Percentiles rank a stretch among this genome's conserved stretches.
These are phyloP conservation scores for Prietella phreatophila DNA, from an alignment of 2,113 vertebrate species.

Conservation along the genomic window DNA sequence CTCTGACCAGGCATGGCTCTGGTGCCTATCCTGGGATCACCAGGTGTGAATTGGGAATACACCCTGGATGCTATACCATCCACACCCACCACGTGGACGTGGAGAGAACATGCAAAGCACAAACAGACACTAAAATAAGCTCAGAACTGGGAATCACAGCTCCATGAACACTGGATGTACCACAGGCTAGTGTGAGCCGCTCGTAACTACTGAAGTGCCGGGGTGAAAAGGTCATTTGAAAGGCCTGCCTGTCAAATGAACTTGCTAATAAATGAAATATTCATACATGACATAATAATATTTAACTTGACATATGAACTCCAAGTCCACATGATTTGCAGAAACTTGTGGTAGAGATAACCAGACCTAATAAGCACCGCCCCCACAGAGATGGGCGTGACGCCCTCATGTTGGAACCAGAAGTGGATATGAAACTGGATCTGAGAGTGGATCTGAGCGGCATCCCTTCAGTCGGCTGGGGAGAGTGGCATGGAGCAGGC, in stretches of 20 bases:
- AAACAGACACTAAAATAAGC: not conserved
- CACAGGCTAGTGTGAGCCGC: not conserved
- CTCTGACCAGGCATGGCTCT: not conserved
- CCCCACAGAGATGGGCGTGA: not conserved
- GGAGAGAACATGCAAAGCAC: not conserved
- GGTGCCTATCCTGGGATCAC: not conserved
- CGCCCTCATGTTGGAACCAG: slow-evolving; percentile 3
- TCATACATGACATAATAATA: too few species aligned
- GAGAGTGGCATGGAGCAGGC: slow-evolving; percentile 48
- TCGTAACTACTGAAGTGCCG: not conserved
- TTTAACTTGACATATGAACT: not conserved
- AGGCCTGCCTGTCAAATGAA: not conserved
- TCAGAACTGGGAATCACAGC: not conserved
- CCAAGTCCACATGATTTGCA: not conserved
- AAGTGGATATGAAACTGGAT: slow-evolving; percentile 54
- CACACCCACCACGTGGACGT: not conserved
- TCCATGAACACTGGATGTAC: not conserved
- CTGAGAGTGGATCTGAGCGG: slow-evolving; percentile 50
- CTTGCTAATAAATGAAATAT: not conserved
- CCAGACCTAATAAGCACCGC: not conserved
- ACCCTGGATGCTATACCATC: not conserved
- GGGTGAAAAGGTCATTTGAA: not conserved
- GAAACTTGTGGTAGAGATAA: not conserved
- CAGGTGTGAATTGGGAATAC: not conserved
- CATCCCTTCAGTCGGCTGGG: slow-evolving; percentile 57